Evolutionary conservation across 92 coral and sea anemone genomes (phyloP), one percentile per base, ranked within the genome.

Genomic region (Phenganax stokvisi): DNA sequence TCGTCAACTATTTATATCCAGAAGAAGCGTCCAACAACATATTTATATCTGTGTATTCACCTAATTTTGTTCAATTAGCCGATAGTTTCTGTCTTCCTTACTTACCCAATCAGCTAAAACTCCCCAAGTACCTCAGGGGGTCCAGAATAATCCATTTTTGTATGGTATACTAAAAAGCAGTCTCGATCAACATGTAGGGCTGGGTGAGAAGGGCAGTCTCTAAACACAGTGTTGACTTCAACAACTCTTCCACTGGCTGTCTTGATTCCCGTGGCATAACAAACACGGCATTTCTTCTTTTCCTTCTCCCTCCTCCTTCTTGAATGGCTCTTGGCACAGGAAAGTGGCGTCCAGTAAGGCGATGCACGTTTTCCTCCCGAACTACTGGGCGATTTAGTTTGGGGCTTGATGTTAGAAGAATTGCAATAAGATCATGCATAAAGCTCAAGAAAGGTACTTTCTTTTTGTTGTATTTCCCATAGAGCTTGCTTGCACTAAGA

Each of bases 231-330:
- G 67, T 17, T 13, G 29, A 61, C 67, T 61, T 61, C 67, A 61
- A 13, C 29, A 30, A 53, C 74, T 70, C 74, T 70, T 27, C 74
- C 74, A 70, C 74, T 70, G 74, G 74, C 31, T 70, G 74, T 70
- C 54, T 70, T 70, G 15, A 70, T 51, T 9, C 74, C 74, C 25
- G 56, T 70, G 54, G 74, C 74, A 70, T 70, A 70, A 70, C 74
- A 70, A 8, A 70, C 74, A 70, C 74, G 17, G 17, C 74, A 70
- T 70, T 59, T 59, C 65, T 59, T 59, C 3, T 59, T 59, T 59
- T 59, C 65, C 65, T 13, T 59, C 65, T 59, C n/a, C 65, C 65
- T 59, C 65, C 65, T 25, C 65, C 65, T 59, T 59, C 65, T 7
- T 59, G 65, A 25, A 59, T 59, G 65, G 65, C 65, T 25, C 65